A percentile compares a stretch with the other conserved stretches of the same genome.
Evolutionary conservation across 2,113 vertebrate genomes (phyloP).

Genomic region (Machaerirhynchus nigripectus): DNA sequence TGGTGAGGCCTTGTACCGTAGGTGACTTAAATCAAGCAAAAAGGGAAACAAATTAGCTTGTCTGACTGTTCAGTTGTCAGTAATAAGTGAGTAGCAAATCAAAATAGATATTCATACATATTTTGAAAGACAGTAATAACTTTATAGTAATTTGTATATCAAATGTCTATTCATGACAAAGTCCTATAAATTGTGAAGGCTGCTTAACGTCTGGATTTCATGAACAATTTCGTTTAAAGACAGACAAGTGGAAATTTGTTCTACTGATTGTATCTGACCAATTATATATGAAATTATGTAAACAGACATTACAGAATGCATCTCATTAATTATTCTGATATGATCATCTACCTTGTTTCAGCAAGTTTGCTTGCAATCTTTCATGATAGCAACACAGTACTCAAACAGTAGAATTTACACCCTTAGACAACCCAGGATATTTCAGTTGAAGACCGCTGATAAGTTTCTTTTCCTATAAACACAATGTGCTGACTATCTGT

Average conservation of each 20-base stretch:
- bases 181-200: background rate
- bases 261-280: background rate
- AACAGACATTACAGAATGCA: background rate
- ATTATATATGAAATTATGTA: background rate
- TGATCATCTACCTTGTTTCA: background rate
- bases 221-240: background rate
- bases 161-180: background rate
- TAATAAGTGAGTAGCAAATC: slow-evolving; percentile 25
- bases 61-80: slow-evolving; percentile 11
- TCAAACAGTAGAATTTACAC: background rate
- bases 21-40: slow-evolving; percentile 33
- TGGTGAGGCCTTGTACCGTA: background rate
- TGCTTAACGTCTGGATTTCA: background rate
- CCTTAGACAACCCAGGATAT: background rate
- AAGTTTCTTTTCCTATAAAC: background rate
- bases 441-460: background rate
- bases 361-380: background rate
- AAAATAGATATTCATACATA: background rate
- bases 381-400: background rate
- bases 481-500: background rate
- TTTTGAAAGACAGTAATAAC: background rate
- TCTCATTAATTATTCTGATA: background rate
- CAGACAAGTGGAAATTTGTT: background rate
- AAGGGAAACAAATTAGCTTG: slow-evolving; percentile 45
- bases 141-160: background rate